Evolutionary conservation across 2,113 vertebrate genomes (phyloP).

Genomic region (Bos indicus): DNA sequence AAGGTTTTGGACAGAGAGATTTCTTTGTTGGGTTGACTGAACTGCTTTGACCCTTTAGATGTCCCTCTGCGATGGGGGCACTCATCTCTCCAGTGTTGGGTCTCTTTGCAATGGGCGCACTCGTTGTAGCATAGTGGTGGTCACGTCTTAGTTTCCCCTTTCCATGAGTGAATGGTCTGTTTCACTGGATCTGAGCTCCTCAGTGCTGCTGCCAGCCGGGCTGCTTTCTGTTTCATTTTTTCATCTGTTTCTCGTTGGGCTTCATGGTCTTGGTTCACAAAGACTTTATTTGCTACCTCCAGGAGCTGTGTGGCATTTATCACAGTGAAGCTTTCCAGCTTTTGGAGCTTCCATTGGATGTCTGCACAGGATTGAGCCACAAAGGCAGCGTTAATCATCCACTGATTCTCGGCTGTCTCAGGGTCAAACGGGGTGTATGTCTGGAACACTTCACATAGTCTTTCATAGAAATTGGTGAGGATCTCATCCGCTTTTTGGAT

Average conservation of each 20-base stretch:
- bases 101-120: not conserved
- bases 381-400: not conserved
- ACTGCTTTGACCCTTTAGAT: not conserved
- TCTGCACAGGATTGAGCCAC: not conserved
- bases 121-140: not conserved
- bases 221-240: not conserved
- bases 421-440: not conserved
- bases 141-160: not conserved
- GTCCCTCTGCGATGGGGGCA: not conserved
- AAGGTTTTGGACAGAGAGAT: not conserved
- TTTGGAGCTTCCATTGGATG: not conserved
- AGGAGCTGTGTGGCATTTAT: not conserved
- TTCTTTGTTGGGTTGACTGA: not conserved
- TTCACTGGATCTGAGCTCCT: not conserved
- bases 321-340: not conserved
- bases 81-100: not conserved
- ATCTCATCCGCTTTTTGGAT: not conserved
- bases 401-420: not conserved
- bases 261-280: not conserved
- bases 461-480: not conserved
- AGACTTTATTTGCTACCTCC: not conserved
- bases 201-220: not conserved
- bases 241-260: not conserved
- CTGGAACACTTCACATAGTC: not conserved
- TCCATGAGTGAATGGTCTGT: fast-evolving